Percentiles rank a stretch among this genome's conserved stretches.
phyloP scores from a whole-genome alignment of 2,113 vertebrate species.

The Eubucco bourcierii region DNA sequence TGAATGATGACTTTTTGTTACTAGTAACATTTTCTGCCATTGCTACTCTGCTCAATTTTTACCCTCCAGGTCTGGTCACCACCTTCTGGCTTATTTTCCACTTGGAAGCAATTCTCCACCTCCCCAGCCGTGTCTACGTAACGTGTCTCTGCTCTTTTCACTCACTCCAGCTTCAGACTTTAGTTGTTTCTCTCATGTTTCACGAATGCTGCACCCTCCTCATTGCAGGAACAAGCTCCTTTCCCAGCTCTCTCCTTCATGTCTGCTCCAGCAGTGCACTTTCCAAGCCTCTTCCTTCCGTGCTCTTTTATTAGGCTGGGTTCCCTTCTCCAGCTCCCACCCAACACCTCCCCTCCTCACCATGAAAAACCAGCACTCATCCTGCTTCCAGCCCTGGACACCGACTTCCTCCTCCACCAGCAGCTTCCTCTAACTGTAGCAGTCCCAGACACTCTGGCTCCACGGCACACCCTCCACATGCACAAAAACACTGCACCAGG shows the following conservation, averaged over 20 bases:
- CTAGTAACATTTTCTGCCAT: background rate
- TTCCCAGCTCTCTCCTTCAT: background rate
- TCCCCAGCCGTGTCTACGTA: background rate
- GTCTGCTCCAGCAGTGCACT: background rate
- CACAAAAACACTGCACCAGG: conserved; percentile 18
- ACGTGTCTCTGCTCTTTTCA: background rate
- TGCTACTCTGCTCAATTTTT: background rate
- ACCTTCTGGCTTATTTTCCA: background rate
- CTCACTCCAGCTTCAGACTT: background rate
- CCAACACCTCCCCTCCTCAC: background rate
- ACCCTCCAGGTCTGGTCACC: background rate
- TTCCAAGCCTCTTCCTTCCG: conserved; percentile 55
- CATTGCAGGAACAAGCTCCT: background rate
- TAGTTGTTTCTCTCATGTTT: background rate
- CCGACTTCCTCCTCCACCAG: conserved; percentile 4
- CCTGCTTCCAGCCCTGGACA: conserved; percentile 22
- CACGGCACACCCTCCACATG: conserved; percentile 35
- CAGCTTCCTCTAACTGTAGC: conserved; percentile 57
- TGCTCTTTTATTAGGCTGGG: conserved; percentile 9
- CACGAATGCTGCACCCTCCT: fast-evolving
- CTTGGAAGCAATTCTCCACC: background rate
- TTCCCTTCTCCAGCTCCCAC: background rate
- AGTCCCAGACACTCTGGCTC: conserved; percentile 72
- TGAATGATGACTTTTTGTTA: background rate
- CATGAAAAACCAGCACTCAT: background rate